Base-by-base conservation (phyloP, 2,113 vertebrate genomes). In the Leptobrachium ailaonicum region DNA sequence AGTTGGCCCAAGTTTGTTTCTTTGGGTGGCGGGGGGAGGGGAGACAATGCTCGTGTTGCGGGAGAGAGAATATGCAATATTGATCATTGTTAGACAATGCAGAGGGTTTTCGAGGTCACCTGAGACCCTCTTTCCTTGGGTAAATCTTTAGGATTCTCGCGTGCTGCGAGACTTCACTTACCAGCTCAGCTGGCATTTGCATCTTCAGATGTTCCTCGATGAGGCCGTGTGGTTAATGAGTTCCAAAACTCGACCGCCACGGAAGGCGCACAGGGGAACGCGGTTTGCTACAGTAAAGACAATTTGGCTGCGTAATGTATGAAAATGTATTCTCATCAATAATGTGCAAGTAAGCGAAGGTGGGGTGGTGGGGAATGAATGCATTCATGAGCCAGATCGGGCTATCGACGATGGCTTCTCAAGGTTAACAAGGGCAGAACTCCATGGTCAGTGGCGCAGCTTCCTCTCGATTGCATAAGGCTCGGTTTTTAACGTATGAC, bases 271-370 rank as follows among this genome's bases (percentile, higher is more conserved):
- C 75, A 42, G 47, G 73, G 20, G 73, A 66, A 7, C 4, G 43
- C 32, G 53, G 73, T 68, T 45, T 82, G n/a, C 60, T 32, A 50
- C n/a, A 20, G 0, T 82, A 70, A 85, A 87, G 88, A 54, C 85
- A 82, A 80, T 71, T 66, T 69, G 83, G 42, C 80, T 77, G 80
- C 83, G 67, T 85, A 84, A 83, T 82, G 72, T 83, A 85, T 87
- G 85, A 88, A 88, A 85, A 83, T 83, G 50, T 84, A 87, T 87
- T 88, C 85, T 50, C 85, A 74, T 86, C 86, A 77, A 47, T 87
- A 81, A 71, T 82, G 70, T 77, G 1, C 0, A 58, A 54, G 56
- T 41, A 54, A 68, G 82, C 54, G 82, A 41, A 42, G 3, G 41
- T 69, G 72, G n/a, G 63, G 66, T 69, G 72, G n/a, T 64, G 66